A percentile compares a stretch with the other conserved stretches of the same genome.
Conservation (phyloP, 1,140 invertebrate species). For the Drosophila chauvacae region DNA sequence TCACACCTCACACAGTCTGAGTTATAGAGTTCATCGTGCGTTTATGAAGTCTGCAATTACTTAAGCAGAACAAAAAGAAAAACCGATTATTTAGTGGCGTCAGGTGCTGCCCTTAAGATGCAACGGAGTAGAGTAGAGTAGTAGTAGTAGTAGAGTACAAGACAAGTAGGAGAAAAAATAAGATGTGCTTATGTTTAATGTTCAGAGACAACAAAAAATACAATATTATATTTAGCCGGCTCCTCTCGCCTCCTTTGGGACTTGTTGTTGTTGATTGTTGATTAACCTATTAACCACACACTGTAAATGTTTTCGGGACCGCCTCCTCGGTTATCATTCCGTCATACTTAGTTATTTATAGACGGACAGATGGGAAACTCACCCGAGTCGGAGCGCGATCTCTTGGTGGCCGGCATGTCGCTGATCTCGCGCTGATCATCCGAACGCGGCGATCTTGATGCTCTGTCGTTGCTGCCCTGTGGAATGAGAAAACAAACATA, state of each 20-base stretch:
- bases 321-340: slow-evolving; percentile 47
- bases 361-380: slow-evolving; percentile 55
- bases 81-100: slow-evolving; percentile 83
- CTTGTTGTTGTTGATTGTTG: slow-evolving; percentile 17
- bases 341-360: slow-evolving; percentile 51
- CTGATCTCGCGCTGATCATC: slow-evolving; percentile 78
- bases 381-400: slow-evolving; percentile 79
- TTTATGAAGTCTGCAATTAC: slow-evolving; percentile 84
- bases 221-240: slow-evolving; percentile 35
- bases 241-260: slow-evolving; percentile 19
- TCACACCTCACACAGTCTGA: slow-evolving; percentile 64
- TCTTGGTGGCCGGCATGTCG: slow-evolving; percentile 70
- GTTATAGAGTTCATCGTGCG: slow-evolving; percentile 79
- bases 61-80: slow-evolving; percentile 84
- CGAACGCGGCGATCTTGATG: slow-evolving; percentile 80
- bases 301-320: slow-evolving; percentile 28
- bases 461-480: slow-evolving; percentile 82
- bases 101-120: slow-evolving; percentile 76
- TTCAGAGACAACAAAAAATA: slow-evolving; percentile 43
- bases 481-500: slow-evolving; percentile 5
- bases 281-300: slow-evolving; percentile 59
- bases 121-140: slow-evolving; percentile 68
- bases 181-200: slow-evolving; percentile 63
- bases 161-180: slow-evolving; percentile 59
- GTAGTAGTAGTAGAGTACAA: slow-evolving; percentile 50